Percentiles rank a stretch among this genome's conserved stretches.
Evolutionary conservation across 2,113 vertebrate species (phyloP).

Genomic region (Sturnus vulgaris): DNA sequence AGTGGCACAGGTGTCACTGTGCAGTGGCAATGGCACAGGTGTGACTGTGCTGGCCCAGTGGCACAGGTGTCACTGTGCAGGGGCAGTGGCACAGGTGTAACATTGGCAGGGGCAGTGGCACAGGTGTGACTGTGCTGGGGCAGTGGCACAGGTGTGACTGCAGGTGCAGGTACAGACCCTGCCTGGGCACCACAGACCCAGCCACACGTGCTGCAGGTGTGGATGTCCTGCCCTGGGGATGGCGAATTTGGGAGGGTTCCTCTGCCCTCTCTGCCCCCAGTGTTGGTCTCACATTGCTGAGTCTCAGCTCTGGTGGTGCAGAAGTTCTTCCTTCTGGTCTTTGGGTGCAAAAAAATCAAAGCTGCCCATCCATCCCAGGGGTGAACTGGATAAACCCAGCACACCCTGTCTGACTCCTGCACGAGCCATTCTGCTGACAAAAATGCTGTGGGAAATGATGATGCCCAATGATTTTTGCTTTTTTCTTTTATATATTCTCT

Average conservation of each 20-base stretch:
- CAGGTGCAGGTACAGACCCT: not conserved
- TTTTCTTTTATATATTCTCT: not conserved
- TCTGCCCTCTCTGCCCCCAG: not conserved
- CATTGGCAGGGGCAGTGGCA: too few species aligned
- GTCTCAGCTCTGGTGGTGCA: not conserved
- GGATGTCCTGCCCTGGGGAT: not conserved
- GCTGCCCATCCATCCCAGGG: not conserved
- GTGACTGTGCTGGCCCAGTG: too few species aligned
- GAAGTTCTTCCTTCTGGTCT: not conserved
- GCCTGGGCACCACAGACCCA: not conserved
- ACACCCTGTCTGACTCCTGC: not conserved
- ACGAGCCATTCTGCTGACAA: not conserved
- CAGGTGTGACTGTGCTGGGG: not conserved
- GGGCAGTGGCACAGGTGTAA: too few species aligned
- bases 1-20: too few species aligned
- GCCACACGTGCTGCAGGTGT: not conserved
- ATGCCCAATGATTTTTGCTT: not conserved
- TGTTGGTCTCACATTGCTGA: not conserved
- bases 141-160: not conserved
- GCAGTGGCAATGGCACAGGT: too few species aligned
- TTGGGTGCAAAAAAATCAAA: not conserved
- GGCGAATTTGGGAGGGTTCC: rapidly evolving
- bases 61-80: too few species aligned
- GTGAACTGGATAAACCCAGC: not conserved
- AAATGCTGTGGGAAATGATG: not conserved